Conservation (phyloP, 2,888 invertebrate species). For the Ypsolopha sequella region DNA sequence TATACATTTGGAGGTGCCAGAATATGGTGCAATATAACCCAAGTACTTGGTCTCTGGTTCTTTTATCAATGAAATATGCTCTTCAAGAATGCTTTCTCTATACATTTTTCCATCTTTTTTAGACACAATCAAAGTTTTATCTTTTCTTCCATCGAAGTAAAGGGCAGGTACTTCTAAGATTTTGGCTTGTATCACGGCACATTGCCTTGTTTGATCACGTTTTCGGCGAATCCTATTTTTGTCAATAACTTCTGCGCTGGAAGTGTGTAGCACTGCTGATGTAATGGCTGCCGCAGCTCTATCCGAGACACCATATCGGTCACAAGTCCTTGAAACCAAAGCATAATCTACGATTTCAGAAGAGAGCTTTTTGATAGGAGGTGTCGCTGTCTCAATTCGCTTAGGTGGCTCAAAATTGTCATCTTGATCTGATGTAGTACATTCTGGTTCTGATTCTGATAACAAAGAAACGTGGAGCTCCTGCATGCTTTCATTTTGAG, state of each 20-base stretch:
- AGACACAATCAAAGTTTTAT: conserved; percentile 2
- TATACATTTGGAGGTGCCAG: too few species aligned
- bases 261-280: conserved; percentile 8
- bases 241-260: conserved; percentile 6
- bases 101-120: conserved; percentile 6
- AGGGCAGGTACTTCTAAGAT: conserved; percentile 2
- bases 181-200: background rate
- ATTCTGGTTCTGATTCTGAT: too few species aligned
- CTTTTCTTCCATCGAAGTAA: conserved; percentile 8
- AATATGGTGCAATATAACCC: too few species aligned
- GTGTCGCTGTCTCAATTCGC: too few species aligned
- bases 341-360: conserved; percentile 3
- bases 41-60: too few species aligned
- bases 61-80: too few species aligned
- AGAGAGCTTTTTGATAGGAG: too few species aligned
- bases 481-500: too few species aligned
- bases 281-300: conserved; percentile 10
- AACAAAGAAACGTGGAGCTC: too few species aligned
- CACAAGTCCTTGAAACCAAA: conserved; percentile 9
- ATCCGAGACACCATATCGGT: conserved; percentile 8
- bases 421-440: too few species aligned
- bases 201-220: conserved; percentile 1
- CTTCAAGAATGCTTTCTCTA: conserved; percentile 1
- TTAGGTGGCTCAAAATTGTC: too few species aligned
- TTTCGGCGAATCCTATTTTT: conserved; percentile 6